A percentile compares a stretch with the other conserved stretches of the same genome.
These are phyloP conservation scores for Hypomesus transpacificus DNA, from an alignment of 2,113 vertebrate genomes.

Conservation along the genomic window DNA sequence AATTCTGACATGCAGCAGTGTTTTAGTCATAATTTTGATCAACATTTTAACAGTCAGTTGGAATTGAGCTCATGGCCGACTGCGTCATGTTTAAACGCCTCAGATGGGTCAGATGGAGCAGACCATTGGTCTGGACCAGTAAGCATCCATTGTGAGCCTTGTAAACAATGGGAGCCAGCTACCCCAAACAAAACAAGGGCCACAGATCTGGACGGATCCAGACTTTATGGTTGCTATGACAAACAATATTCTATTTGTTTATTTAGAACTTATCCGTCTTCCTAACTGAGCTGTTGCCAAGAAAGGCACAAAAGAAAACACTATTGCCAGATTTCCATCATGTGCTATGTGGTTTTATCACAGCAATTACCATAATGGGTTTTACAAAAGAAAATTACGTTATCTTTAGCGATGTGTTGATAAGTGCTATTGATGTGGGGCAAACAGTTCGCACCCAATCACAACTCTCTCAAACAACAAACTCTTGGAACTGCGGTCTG, in stretches of 20 bases:
- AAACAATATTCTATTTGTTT: slow-evolving; percentile 48
- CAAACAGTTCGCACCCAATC: too few relatives aligned
- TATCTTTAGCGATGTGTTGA: too few relatives aligned
- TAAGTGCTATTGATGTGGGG: too few relatives aligned
- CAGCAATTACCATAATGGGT: not conserved
- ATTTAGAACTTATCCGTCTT: slow-evolving; percentile 45
- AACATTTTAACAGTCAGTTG: not conserved
- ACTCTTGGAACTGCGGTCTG: not conserved
- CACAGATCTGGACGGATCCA: slow-evolving; percentile 20
- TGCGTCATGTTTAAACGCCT: not conserved
- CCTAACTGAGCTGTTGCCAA: slow-evolving; percentile 45
- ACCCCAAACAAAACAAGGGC: slow-evolving; percentile 60
- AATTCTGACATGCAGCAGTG: too few relatives aligned
- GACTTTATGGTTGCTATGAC: slow-evolving; percentile 30
- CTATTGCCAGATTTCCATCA: not conserved
- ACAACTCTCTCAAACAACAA: not conserved
- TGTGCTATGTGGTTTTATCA: not conserved
- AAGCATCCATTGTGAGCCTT: slow-evolving; percentile 33
- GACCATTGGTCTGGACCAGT: slow-evolving; percentile 16
- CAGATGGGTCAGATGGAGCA: not conserved
- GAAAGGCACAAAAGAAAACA: slow-evolving; percentile 25
- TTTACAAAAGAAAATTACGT: too few relatives aligned
- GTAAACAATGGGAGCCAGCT: slow-evolving; percentile 41
- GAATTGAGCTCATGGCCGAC: not conserved
- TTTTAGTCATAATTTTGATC: too few relatives aligned